Base-by-base conservation (phyloP, 1,140 invertebrate genomes). In the Cataglyphis hispanica region DNA sequence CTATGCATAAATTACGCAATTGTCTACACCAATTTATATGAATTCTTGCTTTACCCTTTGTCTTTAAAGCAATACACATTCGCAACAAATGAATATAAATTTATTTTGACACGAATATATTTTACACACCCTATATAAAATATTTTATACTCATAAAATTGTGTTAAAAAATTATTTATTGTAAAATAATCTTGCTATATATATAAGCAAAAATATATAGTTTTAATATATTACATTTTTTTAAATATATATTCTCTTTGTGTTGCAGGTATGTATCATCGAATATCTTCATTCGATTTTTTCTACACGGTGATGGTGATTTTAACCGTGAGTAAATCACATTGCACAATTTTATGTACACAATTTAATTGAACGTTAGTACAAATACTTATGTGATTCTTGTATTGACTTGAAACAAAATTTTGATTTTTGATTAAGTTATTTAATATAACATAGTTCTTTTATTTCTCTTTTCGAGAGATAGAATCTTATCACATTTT, bases 261-360 rank as follows among this genome's bases (percentile, higher is more conserved):
- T 69, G 43, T 69, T 80, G 4, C 63, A 80, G 76, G 76, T 80
- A 80, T 25, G 76, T 80, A 80, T 69, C 31, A 37, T 67, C 31
- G 34, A 22, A 8, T 40, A 27, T 69, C 22, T 19, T 53, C n/a
- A 11, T 37, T 6, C 10, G 16, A 13, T 40, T 27, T 72, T 58
- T n/a, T 10, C 22, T 40, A 16, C 13, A 11, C 34, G 27, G 22
- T 27, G 1, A 27, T 0, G 13, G 4, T 10, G 53, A 60, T 10
- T 80, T 13, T 4, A 40, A 40, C 46, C 13, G 67, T 63, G 25
- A 83, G 78, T 83, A 83, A 83, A 72, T 16, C n/a, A 40, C 10
- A 1, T 8, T 63, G 7, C 7, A n/a, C 11, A 19, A 13, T 58
- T n/a, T 27, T 76, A 43, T 40, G n/a, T 37, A 13, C 1, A 77